Percentiles rank a stretch among this genome's conserved stretches.
Conservation (phyloP, 2,797 vertebrate species). For the Toxotes lorentzi region DNA sequence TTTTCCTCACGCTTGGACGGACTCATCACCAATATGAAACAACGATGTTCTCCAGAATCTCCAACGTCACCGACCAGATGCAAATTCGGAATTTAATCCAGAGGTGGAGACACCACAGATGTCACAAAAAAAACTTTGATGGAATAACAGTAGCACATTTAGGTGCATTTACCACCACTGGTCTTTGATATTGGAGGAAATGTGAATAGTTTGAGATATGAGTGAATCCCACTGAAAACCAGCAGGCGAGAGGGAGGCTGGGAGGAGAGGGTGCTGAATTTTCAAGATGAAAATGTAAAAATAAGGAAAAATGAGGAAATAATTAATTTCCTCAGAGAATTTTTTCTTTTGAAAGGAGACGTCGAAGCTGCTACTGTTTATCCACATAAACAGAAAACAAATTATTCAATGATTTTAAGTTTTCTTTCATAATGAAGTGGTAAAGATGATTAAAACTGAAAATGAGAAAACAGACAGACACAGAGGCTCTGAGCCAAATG, state of each 20-base stretch:
- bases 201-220: background rate
- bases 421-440: constrained; percentile 50
- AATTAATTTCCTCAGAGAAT: background rate
- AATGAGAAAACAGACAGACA: constrained; percentile 29
- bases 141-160: too few species aligned
- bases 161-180: background rate
- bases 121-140: too few species aligned
- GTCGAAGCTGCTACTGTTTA: constrained; percentile 12
- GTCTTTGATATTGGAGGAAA: background rate
- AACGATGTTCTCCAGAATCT: constrained; percentile 27
- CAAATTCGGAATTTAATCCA: background rate
- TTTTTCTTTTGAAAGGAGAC: constrained; percentile 3
- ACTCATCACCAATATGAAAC: constrained; percentile 3
- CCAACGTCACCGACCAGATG: background rate
- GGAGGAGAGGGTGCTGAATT: too few species aligned
- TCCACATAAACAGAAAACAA: constrained; percentile 31
- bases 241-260: too few species aligned
- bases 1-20: constrained; percentile 13
- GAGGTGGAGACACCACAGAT: background rate
- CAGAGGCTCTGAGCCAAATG: constrained; percentile 38
- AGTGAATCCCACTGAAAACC: background rate
- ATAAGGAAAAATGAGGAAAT: too few species aligned
- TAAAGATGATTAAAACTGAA: constrained; percentile 59
- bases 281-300: background rate
- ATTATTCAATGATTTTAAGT: constrained; percentile 47